Base-by-base conservation (phyloP, 2,113 vertebrate genomes). In the Amphiprion ocellaris region DNA sequence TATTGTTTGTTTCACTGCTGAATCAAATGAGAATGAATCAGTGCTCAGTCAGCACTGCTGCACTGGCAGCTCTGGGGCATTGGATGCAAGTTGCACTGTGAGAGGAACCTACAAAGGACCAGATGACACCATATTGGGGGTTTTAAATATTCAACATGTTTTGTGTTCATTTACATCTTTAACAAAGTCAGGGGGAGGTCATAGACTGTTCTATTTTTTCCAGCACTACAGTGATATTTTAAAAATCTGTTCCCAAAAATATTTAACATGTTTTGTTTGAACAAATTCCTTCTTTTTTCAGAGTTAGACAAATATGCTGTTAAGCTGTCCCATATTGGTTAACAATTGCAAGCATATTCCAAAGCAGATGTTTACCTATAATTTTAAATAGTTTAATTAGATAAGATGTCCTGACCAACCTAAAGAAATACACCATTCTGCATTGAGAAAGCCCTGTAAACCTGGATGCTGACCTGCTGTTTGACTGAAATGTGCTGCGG, bases 51-150 rank as follows among this genome's bases (percentile, higher is more conserved):
- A 66, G 79, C 55, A 37, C 52, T 65, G 79, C 69, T 65, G 74
- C 84, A 24, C 3, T 66, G 68, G 81, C 69, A 84, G 88, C 80
- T 59, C 73, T 69, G 69, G 76, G 63, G 68, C 84, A 44, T 75
- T 79, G 75, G 72, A 70, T 30, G 24, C 68, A 66, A 74, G 41
- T 44, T 53, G 63, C 76, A 67, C 47, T 55, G 69, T 14, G n/a
- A 74, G 71, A 47, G 74, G 37, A 74, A 82, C 67, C 74, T 53
- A 81, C 74, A 81, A 68, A 78, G 68, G 71, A 86, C 63, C 84
- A 89, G 84, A 82, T 84, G 79, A 89, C 86, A 85, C 89, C 87
- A 82, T 89, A 87, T 81, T 87, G 86, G 60, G 63, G 80, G 39
- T 30, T 83, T 89, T 78, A 87, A 89, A 90, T 76, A 88, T 86